phyloP scores from a whole-genome alignment of 2,888 invertebrate genomes.

The Apotomis capreana region DNA sequence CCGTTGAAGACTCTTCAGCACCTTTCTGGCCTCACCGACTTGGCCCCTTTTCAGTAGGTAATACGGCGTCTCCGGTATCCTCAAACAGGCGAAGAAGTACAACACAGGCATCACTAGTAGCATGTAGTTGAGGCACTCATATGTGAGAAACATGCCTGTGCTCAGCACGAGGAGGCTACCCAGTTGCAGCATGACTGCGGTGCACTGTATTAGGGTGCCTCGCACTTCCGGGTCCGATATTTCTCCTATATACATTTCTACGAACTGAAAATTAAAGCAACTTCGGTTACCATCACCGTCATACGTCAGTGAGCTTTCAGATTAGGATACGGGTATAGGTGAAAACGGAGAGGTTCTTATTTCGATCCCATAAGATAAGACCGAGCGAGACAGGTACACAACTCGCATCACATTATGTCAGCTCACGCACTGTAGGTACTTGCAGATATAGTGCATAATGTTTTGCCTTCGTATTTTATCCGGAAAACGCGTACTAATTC shows the following conservation, averaged over 20 bases:
- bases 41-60: slow-evolving; percentile 79
- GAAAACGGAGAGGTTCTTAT: too few species aligned
- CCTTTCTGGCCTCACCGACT: slow-evolving; percentile 70
- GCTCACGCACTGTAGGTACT: too few species aligned
- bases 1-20: slow-evolving; percentile 68
- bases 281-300: too few species aligned
- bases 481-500: too few species aligned
- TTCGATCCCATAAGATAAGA: too few species aligned
- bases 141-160: slow-evolving; percentile 69
- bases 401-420: too few species aligned
- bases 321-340: too few species aligned
- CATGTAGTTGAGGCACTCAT: slow-evolving; percentile 67
- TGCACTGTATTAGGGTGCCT: slow-evolving; percentile 61
- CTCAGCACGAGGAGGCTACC: slow-evolving; percentile 70
- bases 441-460: too few species aligned
- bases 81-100: slow-evolving; percentile 75
- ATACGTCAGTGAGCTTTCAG: too few species aligned
- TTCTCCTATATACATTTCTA: slow-evolving; percentile 71
- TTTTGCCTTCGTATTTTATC: too few species aligned
- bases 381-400: too few species aligned
- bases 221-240: slow-evolving; percentile 74
- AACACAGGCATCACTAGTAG: slow-evolving; percentile 70
- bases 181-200: slow-evolving; percentile 65
- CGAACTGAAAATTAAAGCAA: slow-evolving; percentile 58
- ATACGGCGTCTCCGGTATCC: slow-evolving; percentile 85